Conservation (phyloP, 2,888 invertebrate species). For the Myopa tessellatipennis region DNA sequence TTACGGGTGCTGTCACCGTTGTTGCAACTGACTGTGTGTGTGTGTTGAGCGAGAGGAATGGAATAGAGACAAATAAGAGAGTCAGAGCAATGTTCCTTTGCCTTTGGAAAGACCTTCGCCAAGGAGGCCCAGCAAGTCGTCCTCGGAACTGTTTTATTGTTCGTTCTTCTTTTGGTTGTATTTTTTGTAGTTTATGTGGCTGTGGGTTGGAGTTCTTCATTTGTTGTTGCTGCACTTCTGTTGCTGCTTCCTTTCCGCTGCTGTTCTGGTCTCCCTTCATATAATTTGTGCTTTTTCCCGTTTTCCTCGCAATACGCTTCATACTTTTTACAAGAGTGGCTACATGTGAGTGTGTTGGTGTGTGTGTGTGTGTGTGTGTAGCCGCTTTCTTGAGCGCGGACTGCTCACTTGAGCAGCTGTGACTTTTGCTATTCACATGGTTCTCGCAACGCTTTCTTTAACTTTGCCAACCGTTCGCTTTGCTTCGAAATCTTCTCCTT, state of each 20-base stretch:
- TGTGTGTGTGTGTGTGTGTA: not conserved
- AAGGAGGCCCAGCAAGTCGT: not conserved
- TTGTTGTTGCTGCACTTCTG: not conserved
- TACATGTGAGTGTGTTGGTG: not conserved
- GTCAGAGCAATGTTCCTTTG: conserved; percentile 27
- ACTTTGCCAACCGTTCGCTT: not conserved
- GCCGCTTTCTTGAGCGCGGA: not conserved
- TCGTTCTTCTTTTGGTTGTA: too few relatives aligned
- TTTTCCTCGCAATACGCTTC: conserved; percentile 9
- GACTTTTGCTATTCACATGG: conserved; percentile 15
- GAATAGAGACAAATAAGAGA: not conserved
- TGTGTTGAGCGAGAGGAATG: not conserved
- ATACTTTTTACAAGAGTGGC: conserved; percentile 1
- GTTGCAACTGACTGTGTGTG: not conserved
- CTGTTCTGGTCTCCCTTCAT: not conserved
- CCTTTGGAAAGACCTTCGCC: conserved; percentile 35
- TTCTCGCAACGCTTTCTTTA: not conserved
- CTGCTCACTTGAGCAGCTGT: conserved; percentile 28
- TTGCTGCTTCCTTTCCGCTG: not conserved
- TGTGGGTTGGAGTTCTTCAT: not conserved
- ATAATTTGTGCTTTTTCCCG: not conserved
- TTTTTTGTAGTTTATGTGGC: not conserved
- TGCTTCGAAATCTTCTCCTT: not conserved
- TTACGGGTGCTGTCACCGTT: too few relatives aligned
- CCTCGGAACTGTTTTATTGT: not conserved